These are phyloP conservation scores for Leptoclinus maculatus DNA, from an alignment of 2,797 vertebrate genomes.

Conservation along the genomic window DNA sequence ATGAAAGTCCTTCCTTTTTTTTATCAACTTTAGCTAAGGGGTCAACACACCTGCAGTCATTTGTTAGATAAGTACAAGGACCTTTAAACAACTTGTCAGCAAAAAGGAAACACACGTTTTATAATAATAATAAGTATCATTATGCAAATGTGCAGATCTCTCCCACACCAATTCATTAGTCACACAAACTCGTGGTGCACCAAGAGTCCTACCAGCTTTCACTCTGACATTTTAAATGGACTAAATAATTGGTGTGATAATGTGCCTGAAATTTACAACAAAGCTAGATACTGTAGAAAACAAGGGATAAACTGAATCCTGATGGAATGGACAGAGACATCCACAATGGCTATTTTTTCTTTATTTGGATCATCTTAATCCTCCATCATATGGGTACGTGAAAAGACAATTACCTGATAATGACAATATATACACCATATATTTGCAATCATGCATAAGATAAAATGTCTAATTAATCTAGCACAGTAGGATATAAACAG, in stretches of 20 bases:
- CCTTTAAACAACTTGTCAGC: no score
- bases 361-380: conserved; percentile 5
- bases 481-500: conserved; percentile 12
- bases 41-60: neutral
- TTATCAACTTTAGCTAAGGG: neutral
- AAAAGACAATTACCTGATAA: neutral
- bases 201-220: neutral
- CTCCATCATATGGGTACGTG: neutral
- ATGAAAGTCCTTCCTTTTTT: neutral
- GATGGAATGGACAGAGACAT: neutral
- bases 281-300: neutral
- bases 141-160: conserved; percentile 24
- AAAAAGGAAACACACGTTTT: no score
- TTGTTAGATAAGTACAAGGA: neutral
- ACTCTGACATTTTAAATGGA: conserved; percentile 17
- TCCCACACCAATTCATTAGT: conserved; percentile 4
- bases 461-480: neutral
- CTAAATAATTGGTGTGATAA: neutral
- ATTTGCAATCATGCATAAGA: neutral
- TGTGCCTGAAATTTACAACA: neutral
- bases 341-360: neutral
- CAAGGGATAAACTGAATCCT: neutral
- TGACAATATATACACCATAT: neutral
- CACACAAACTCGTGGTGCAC: neutral
- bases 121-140: no score